phyloP scores from a whole-genome alignment of 2,888 invertebrate species.

The Kuschelorhynchus macadamiae region DNA sequence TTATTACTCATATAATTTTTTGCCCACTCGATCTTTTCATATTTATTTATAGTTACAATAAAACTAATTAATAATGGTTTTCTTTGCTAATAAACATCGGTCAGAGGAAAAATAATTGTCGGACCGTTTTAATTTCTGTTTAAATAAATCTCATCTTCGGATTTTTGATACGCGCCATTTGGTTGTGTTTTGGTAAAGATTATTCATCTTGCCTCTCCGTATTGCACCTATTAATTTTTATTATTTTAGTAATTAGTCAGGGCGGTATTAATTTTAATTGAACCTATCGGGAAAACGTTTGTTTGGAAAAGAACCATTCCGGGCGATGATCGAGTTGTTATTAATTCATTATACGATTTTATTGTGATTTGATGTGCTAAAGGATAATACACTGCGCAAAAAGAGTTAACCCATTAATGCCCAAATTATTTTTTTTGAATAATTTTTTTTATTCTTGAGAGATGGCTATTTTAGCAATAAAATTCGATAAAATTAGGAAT shows the following conservation, averaged over 20 bases:
- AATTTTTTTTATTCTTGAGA: no score
- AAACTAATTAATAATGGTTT: constrained; percentile 39
- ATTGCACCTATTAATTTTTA: constrained; percentile 29
- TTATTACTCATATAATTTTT: constrained; percentile 15
- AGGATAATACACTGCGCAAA: no score
- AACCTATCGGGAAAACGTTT: background rate
- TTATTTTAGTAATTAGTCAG: constrained; percentile 36
- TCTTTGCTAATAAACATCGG: constrained; percentile 26
- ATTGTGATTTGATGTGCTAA: no score
- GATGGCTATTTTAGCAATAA: no score
- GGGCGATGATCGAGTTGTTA: no score
- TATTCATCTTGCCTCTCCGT: no score
- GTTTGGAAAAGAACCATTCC: no score
- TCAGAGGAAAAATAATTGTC: constrained; percentile 32
- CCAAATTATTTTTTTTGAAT: no score
- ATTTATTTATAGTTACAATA: constrained; percentile 40
- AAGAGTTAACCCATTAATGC: no score
- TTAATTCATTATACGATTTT: no score
- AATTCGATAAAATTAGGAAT: no score
- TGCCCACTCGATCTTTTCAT: constrained; percentile 32
- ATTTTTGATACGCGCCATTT: constrained; percentile 29
- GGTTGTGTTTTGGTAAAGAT: constrained; percentile 16
- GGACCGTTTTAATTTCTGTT: constrained; percentile 22
- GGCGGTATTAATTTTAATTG: constrained; percentile 6
- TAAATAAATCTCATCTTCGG: constrained; percentile 23